phyloP scores from a whole-genome alignment of 1,140 invertebrate species.

The Orchestia grillus region DNA sequence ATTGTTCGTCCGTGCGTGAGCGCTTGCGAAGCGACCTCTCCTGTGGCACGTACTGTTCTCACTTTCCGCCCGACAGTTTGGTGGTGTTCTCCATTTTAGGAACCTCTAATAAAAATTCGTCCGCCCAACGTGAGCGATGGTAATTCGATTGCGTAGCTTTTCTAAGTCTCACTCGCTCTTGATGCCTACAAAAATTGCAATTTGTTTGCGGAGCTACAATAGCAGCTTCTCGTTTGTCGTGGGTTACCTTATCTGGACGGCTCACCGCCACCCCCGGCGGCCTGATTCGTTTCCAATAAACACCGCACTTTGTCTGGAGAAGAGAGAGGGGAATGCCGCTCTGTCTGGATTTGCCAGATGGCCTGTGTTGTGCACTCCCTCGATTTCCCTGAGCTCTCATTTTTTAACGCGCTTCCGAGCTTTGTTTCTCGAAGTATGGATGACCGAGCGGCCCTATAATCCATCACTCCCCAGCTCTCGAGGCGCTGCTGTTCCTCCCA shows the following conservation, averaged over 20 bases:
- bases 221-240: background rate
- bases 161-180: background rate
- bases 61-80: background rate
- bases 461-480: background rate
- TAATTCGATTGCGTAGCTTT: background rate
- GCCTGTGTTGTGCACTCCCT: background rate
- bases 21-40: background rate
- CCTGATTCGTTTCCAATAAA: slow-evolving; percentile 8
- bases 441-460: background rate
- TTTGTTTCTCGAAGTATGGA: background rate
- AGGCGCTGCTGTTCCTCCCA: background rate
- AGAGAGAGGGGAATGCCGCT: background rate
- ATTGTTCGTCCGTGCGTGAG: background rate
- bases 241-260: background rate
- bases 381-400: slow-evolving; percentile 6
- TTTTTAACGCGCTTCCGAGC: background rate
- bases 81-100: background rate
- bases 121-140: background rate
- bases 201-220: background rate
- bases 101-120: background rate
- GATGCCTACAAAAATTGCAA: background rate
- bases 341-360: slow-evolving; percentile 6
- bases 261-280: too few species aligned
- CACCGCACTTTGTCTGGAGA: background rate
- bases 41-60: background rate